Conservation (phyloP, 2,113 vertebrate genomes). For the Eubucco bourcierii region DNA sequence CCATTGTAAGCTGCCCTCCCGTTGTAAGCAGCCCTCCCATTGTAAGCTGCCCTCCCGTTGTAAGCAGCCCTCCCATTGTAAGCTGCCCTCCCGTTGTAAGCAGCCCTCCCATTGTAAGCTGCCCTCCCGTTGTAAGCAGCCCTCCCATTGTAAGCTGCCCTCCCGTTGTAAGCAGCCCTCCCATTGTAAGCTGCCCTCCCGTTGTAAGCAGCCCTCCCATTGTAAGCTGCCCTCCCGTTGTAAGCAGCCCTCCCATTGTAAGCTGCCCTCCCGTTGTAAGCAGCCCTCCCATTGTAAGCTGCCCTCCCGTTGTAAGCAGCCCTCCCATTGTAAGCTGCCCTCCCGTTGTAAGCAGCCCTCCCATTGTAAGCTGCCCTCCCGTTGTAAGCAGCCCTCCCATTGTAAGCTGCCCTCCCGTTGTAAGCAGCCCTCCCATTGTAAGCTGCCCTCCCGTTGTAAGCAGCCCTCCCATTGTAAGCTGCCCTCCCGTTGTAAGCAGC, state of each 20-base stretch:
- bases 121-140: background rate
- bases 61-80: background rate
- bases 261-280: background rate
- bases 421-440: background rate
- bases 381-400: background rate
- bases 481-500: background rate
- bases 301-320: background rate
- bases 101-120: background rate
- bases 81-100: background rate
- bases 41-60: background rate
- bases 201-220: background rate
- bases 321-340: background rate
- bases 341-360: background rate
- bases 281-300: background rate
- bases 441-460: background rate
- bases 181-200: too few species aligned
- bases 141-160: background rate
- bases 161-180: background rate
- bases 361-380: too few species aligned
- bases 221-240: background rate
- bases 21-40: background rate
- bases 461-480: background rate
- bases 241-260: background rate
- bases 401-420: background rate
- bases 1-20: too few species aligned